Percentiles rank a stretch among this genome's conserved stretches.
Conservation (phyloP, 2,113 vertebrate genomes). For the Axis porcinus region DNA sequence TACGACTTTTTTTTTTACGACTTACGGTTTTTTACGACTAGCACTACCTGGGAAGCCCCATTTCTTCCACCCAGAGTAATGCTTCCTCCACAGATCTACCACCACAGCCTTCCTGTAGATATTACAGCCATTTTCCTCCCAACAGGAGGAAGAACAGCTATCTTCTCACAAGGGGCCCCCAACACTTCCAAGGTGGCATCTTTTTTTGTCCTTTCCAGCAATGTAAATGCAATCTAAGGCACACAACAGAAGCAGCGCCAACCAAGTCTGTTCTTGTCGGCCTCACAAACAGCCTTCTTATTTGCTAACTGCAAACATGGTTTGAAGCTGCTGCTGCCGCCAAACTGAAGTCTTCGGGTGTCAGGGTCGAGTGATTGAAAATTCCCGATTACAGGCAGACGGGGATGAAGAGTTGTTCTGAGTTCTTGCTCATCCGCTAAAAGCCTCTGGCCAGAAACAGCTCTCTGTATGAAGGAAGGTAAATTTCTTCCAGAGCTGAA, state of each 20-base stretch:
- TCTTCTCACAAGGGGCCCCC: not conserved
- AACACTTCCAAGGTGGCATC: not conserved
- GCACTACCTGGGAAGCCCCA: not conserved
- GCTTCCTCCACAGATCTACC: not conserved
- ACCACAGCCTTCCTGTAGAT: not conserved
- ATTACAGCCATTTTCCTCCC: not conserved
- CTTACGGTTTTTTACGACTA: not conserved
- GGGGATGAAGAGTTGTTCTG: conserved; percentile 36
- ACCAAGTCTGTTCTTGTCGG: not conserved
- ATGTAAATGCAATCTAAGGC: not conserved
- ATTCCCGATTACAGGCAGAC: not conserved
- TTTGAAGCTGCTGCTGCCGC: not conserved
- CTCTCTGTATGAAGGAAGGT: conserved; percentile 47
- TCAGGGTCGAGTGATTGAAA: conserved; percentile 35
- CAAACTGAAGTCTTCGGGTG: not conserved
- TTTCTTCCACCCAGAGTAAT: not conserved
- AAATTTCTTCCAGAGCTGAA: conserved; percentile 50
- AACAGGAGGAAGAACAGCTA: not conserved
- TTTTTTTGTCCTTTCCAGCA: not conserved
- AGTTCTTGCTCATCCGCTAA: conserved; percentile 16
- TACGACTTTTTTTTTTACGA: too few species aligned
- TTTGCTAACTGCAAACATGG: not conserved
- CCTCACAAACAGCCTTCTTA: conserved; percentile 23
- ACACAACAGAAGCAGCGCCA: not conserved
- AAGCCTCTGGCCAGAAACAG: conserved; percentile 51